Conservation (phyloP, 2,888 invertebrate genomes). For the Cheilosia urbana region DNA sequence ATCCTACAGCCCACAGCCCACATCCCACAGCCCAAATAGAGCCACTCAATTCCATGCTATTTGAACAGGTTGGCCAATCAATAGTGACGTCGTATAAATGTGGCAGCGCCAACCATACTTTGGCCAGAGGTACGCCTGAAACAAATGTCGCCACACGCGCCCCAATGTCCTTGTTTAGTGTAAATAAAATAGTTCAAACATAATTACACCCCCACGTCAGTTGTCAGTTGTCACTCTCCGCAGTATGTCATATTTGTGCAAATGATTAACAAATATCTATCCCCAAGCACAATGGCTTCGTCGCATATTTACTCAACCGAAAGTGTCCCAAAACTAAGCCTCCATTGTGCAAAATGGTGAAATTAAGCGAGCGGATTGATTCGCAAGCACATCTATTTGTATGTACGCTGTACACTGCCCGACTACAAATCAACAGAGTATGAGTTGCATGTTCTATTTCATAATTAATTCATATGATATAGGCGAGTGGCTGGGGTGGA, state of each 20-base stretch:
- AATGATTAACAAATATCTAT: constrained; percentile 30
- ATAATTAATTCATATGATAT: constrained; percentile 65
- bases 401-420: neutral
- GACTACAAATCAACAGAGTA: constrained; percentile 39
- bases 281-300: constrained; percentile 27
- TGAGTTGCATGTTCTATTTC: constrained; percentile 57
- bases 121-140: constrained; percentile 5
- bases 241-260: constrained; percentile 12
- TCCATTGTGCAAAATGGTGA: constrained; percentile 1
- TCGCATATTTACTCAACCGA: constrained; percentile 31
- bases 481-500: neutral
- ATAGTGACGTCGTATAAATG: constrained; percentile 27
- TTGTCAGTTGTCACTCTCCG: neutral
- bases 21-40: neutral
- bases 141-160: constrained; percentile 24
- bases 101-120: constrained; percentile 20
- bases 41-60: constrained; percentile 12
- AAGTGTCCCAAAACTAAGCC: constrained; percentile 9
- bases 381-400: constrained; percentile 28
- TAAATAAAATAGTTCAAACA: constrained; percentile 17
- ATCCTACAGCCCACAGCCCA: neutral
- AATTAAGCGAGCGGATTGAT: constrained; percentile 49
- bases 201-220: neutral
- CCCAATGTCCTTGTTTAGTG: constrained; percentile 4
- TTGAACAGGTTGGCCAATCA: constrained; percentile 35